A percentile compares a stretch with the other conserved stretches of the same genome.
Evolutionary conservation across 2,888 invertebrate genomes (phyloP).

Genomic region (Ophraella communa): DNA sequence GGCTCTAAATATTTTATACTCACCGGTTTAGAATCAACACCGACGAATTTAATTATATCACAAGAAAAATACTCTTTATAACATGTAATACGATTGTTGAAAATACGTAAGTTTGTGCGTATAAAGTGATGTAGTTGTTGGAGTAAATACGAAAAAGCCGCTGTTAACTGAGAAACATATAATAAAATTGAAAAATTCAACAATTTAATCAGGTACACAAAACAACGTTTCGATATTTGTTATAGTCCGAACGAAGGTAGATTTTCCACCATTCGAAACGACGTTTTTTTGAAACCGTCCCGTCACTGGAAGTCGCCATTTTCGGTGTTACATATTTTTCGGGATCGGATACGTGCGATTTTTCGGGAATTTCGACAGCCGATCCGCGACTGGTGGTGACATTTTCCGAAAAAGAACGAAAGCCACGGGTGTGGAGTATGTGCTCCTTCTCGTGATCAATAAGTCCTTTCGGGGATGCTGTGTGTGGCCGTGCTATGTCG

Average conservation of each 20-base stretch:
- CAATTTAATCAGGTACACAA: slow-evolving; percentile 50
- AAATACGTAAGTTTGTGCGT: slow-evolving; percentile 39
- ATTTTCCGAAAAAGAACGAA: slow-evolving; percentile 40
- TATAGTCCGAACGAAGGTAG: slow-evolving; percentile 52
- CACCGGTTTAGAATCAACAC: slow-evolving; percentile 25
- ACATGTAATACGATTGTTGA: slow-evolving; percentile 14
- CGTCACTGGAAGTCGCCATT: slow-evolving; percentile 49
- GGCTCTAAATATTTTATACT: slow-evolving; percentile 7
- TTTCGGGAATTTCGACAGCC: slow-evolving; percentile 17
- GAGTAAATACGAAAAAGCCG: slow-evolving; percentile 11
- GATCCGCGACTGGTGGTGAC: slow-evolving; percentile 32
- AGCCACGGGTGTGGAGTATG: slow-evolving; percentile 52
- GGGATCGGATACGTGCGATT: slow-evolving; percentile 22
- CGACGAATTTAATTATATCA: slow-evolving; percentile 23
- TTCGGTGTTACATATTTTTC: slow-evolving; percentile 28
- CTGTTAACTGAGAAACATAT: slow-evolving; percentile 33
- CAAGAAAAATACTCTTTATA: slow-evolving; percentile 21
- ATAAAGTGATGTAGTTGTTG: slow-evolving; percentile 5
- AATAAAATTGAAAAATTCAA: slow-evolving; percentile 31
- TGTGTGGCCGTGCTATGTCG: slow-evolving; percentile 38
- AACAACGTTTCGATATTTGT: slow-evolving; percentile 36
- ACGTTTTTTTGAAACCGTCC: slow-evolving; percentile 50
- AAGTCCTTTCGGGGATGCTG: slow-evolving; percentile 56
- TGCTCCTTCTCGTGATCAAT: slow-evolving; percentile 54
- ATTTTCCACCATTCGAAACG: slow-evolving; percentile 57